Conservation (phyloP, 2,113 vertebrate species). For the Pelvicachromis taeniatus region DNA sequence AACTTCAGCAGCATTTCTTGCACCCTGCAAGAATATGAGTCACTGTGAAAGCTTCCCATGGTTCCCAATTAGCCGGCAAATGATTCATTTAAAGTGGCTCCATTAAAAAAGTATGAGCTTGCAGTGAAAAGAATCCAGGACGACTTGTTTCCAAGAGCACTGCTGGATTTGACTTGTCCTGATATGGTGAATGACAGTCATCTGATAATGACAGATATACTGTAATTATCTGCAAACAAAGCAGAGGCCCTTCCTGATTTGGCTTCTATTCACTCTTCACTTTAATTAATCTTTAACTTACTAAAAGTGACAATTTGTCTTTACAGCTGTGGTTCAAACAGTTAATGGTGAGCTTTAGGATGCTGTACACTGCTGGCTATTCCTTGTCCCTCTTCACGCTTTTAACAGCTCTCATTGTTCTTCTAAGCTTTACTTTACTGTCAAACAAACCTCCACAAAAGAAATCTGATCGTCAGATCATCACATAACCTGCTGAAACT, state of each 20-base stretch:
- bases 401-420: constrained; percentile 77
- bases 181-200: not conserved
- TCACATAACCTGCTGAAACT: not conserved
- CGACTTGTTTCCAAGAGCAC: not conserved
- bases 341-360: constrained; percentile 67
- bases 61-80: not conserved
- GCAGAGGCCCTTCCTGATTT: not conserved
- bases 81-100: not conserved
- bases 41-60: not conserved
- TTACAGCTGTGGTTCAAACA: constrained; percentile 64
- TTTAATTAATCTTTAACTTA: not conserved
- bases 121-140: fast-evolving
- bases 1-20: not conserved
- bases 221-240: not conserved
- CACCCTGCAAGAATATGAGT: not conserved
- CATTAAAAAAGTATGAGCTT: not conserved
- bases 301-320: not conserved
- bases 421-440: constrained; percentile 72
- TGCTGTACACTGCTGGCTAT: constrained; percentile 86
- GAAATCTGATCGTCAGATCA: not conserved
- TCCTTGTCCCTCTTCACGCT: constrained; percentile 79
- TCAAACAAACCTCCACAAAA: not conserved
- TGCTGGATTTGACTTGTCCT: not conserved
- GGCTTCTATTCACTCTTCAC: not conserved
- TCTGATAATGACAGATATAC: not conserved